Evolutionary conservation across 2,797 vertebrate species (phyloP).

Genomic region (Agapornis canus): DNA sequence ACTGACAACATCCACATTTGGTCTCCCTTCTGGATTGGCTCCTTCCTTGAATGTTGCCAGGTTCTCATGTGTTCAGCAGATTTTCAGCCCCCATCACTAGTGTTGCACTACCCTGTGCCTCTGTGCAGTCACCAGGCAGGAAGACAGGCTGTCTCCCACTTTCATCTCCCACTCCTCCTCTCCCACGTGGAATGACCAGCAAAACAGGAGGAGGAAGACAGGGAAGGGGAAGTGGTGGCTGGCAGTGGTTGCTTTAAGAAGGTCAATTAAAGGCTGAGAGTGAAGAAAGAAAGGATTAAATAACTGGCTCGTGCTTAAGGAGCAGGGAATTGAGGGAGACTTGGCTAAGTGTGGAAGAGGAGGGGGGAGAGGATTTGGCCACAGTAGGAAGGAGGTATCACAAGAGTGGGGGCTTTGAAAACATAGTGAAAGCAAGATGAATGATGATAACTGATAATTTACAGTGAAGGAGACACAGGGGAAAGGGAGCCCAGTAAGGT

Average conservation of each 20-base stretch:
- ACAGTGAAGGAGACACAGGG: background rate
- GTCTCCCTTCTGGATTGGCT: background rate
- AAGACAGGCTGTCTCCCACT: background rate
- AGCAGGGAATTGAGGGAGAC: background rate
- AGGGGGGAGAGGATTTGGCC: background rate
- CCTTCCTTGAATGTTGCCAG: background rate
- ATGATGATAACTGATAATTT: background rate
- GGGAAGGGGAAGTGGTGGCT: constrained; percentile 9
- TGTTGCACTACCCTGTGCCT: accelerated
- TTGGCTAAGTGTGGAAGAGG: background rate
- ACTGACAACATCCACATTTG: background rate
- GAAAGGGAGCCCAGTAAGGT: background rate
- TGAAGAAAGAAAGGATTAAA: background rate
- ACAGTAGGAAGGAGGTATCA: background rate
- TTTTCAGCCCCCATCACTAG: background rate
- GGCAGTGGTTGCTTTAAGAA: background rate
- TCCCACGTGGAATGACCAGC: background rate
- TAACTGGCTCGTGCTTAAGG: background rate
- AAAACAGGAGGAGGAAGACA: background rate
- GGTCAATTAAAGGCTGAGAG: background rate
- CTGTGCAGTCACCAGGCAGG: background rate
- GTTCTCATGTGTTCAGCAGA: constrained; percentile 24
- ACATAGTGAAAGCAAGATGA: background rate
- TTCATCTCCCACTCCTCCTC: background rate
- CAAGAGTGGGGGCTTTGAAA: background rate